These are phyloP conservation scores for Damaliscus lunatus DNA, from an alignment of 2,113 vertebrate genomes.

Conservation along the genomic window DNA sequence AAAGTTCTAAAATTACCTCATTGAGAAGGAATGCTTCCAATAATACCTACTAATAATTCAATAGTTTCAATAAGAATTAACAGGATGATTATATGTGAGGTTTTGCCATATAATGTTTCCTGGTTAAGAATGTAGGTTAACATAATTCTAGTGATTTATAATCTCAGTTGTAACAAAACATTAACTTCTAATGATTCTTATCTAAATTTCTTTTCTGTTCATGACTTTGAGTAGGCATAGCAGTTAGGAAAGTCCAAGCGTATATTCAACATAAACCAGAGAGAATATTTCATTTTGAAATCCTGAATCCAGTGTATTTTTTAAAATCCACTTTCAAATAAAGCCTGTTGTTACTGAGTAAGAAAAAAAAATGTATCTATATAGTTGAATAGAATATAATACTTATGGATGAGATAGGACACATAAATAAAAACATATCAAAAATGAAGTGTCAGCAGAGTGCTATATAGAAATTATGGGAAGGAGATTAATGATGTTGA, in stretches of 20 bases:
- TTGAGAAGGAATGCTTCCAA: constrained; percentile 18
- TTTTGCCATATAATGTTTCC: constrained; percentile 1
- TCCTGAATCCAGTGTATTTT: not conserved
- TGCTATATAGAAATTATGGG: constrained; percentile 3
- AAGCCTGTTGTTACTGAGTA: not conserved
- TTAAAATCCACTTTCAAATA: not conserved
- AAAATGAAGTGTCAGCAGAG: constrained; percentile 5
- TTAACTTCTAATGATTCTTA: not conserved
- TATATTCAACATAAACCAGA: not conserved
- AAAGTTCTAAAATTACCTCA: constrained; percentile 25
- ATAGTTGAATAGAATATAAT: not conserved
- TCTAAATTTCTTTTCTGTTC: not conserved
- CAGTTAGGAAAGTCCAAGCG: not conserved
- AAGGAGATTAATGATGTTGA: not conserved
- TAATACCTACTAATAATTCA: constrained; percentile 49
- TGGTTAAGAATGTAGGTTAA: constrained; percentile 7
- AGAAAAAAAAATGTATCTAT: not conserved
- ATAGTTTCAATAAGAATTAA: constrained; percentile 1
- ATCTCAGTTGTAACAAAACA: not conserved
- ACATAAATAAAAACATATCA: not conserved
- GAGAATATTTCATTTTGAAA: not conserved
- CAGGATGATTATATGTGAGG: not conserved
- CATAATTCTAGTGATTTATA: not conserved
- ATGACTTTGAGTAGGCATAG: not conserved
- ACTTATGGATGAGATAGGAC: not conserved